Conservation (phyloP, 2,888 invertebrate species). For the Ptychoptera contaminata region DNA sequence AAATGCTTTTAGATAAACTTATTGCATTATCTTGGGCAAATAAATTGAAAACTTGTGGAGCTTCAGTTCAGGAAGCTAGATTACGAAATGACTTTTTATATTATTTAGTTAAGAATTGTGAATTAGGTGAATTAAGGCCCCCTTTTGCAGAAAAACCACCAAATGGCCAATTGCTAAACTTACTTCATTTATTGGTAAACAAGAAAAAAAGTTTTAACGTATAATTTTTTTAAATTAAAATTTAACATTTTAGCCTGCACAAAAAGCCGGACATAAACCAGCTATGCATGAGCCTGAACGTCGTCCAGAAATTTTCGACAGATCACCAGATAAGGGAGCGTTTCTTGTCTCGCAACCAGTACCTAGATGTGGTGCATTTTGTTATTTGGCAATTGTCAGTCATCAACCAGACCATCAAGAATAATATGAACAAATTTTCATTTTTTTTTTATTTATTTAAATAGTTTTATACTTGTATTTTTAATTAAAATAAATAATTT, state of each 20-base stretch:
- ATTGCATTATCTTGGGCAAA: constrained; percentile 34
- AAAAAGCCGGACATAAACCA: constrained; percentile 6
- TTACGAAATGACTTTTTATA: constrained; percentile 38
- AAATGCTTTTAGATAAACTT: constrained; percentile 21
- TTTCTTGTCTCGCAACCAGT: constrained; percentile 40
- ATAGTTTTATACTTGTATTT: too few relatives aligned
- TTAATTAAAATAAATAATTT: too few relatives aligned
- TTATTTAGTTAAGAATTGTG: constrained; percentile 33
- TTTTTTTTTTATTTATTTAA: too few relatives aligned
- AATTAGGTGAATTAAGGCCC: constrained; percentile 30
- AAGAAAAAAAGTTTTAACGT: background rate
- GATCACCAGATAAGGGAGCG: constrained; percentile 39
- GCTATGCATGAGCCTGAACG: constrained; percentile 13
- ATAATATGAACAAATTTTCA: background rate
- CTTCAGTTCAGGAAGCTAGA: constrained; percentile 34
- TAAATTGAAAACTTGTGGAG: constrained; percentile 31
- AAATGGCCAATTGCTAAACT: constrained; percentile 28
- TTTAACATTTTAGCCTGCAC: background rate
- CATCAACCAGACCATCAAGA: constrained; percentile 10
- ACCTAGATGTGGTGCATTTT: constrained; percentile 40
- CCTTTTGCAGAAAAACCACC: constrained; percentile 37
- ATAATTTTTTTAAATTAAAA: background rate
- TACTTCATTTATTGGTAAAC: constrained; percentile 30
- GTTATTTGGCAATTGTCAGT: constrained; percentile 37
- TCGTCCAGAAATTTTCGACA: constrained; percentile 30